Evolutionary conservation across 2,797 vertebrate species (phyloP).

Genomic region (Merluccius polli): DNA sequence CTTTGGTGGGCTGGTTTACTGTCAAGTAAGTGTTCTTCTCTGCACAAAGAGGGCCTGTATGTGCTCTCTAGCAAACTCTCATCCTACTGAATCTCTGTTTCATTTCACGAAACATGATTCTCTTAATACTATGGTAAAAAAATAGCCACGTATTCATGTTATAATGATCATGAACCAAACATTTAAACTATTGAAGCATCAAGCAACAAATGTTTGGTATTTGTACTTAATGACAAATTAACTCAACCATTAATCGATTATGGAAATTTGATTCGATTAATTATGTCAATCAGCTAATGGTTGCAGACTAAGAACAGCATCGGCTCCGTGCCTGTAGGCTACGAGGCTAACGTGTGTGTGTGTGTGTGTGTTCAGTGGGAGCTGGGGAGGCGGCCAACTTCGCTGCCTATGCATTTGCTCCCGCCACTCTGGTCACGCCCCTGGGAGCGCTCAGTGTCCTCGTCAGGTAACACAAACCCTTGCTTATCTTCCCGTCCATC

Average conservation of each 20-base stretch:
- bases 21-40: slow-evolving; percentile 86
- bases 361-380: slow-evolving; percentile 78
- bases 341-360: background rate
- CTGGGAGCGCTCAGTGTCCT: slow-evolving; percentile 96
- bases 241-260: too few species aligned
- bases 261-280: too few species aligned
- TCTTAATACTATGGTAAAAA: too few species aligned
- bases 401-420: slow-evolving; percentile 96
- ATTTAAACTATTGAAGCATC: too few species aligned
- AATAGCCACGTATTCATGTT: too few species aligned
- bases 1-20: slow-evolving; percentile 98
- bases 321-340: background rate
- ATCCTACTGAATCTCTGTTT: too few species aligned
- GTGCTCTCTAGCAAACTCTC: too few species aligned
- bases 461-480: slow-evolving; percentile 84
- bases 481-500: background rate
- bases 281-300: too few species aligned
- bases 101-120: too few species aligned
- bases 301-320: background rate
- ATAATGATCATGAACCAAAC: too few species aligned
- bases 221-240: too few species aligned
- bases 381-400: slow-evolving; percentile 97
- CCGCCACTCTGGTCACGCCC: slow-evolving; percentile 94
- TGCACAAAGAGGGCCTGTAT: background rate
- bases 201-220: too few species aligned